Conservation (phyloP, 2,113 vertebrate genomes). For the Xerus inauris region DNA sequence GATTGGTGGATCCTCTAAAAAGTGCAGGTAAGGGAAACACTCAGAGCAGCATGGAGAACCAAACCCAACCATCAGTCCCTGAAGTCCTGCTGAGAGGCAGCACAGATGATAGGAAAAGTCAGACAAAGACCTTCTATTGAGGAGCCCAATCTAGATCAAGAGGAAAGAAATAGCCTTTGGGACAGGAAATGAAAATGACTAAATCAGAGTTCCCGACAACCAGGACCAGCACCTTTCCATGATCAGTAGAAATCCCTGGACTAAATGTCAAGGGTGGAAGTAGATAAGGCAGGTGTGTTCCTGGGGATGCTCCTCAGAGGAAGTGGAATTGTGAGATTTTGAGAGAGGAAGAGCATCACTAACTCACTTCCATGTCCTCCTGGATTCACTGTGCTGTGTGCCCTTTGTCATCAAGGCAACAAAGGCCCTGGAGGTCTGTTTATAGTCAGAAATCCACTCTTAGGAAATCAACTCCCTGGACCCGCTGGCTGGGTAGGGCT, state of each 20-base stretch:
- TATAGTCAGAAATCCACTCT: conserved; percentile 25
- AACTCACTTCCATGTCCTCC: not conserved
- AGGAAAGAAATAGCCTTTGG: not conserved
- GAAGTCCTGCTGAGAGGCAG: not conserved
- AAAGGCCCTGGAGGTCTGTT: conserved; percentile 55
- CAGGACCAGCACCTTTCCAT: not conserved
- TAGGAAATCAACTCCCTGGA: conserved; percentile 57
- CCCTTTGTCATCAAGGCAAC: conserved; percentile 59
- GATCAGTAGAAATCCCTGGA: not conserved
- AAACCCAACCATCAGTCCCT: not conserved
- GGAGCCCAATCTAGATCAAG: not conserved
- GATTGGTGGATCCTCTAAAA: not conserved
- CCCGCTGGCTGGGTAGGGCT: conserved; percentile 39
- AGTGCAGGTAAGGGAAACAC: not conserved
- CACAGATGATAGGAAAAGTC: not conserved
- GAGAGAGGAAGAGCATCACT: not conserved
- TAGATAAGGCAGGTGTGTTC: not conserved
- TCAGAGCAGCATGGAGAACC: not conserved
- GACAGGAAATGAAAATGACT: not conserved
- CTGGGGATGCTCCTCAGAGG: not conserved
- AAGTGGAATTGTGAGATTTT: not conserved
- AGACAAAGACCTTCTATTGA: not conserved
- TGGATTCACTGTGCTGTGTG: not conserved
- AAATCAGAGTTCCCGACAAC: not conserved
- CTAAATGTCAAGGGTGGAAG: not conserved